These are phyloP conservation scores for Oxyscelio sp. DNA, from an alignment of 2,888 invertebrate genomes.

Conservation along the genomic window DNA sequence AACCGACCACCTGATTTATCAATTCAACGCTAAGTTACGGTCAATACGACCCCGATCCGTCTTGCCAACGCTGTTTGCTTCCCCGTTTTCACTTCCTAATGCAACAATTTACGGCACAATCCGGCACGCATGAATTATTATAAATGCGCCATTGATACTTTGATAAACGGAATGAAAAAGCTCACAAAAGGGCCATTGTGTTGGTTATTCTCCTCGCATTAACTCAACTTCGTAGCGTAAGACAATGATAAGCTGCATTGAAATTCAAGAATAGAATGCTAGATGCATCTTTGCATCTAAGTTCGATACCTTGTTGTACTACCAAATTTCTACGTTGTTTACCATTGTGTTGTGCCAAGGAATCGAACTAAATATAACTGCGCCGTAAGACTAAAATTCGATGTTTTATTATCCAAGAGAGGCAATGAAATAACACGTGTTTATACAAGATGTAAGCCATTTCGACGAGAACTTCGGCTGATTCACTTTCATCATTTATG, in stretches of 20 bases:
- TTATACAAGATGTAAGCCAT: no score
- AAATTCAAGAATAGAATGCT: conserved; percentile 23
- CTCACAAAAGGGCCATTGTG: conserved; percentile 14
- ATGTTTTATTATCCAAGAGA: conserved; percentile 38
- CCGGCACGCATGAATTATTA: background rate
- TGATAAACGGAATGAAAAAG: background rate
- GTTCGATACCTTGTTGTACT: conserved; percentile 51
- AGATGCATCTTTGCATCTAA: conserved; percentile 27
- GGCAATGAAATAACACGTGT: conserved; percentile 35
- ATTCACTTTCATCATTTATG: no score
- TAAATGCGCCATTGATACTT: background rate
- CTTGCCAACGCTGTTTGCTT: background rate
- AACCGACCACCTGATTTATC: conserved; percentile 36
- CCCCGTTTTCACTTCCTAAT: background rate
- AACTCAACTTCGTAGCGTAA: conserved; percentile 17
- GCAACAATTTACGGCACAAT: background rate
- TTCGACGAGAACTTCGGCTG: no score
- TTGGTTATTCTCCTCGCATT: conserved; percentile 15
- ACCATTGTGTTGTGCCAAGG: conserved; percentile 10
- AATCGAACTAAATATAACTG: conserved; percentile 37
- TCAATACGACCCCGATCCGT: conserved; percentile 28
- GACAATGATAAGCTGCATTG: conserved; percentile 46
- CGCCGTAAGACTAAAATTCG: conserved; percentile 25
- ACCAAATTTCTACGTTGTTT: conserved; percentile 45
- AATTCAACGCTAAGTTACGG: conserved; percentile 16